Evolutionary conservation across 1,140 invertebrate genomes (phyloP), one percentile per base, ranked within the genome.

Genomic region (Nylanderia fulva): DNA sequence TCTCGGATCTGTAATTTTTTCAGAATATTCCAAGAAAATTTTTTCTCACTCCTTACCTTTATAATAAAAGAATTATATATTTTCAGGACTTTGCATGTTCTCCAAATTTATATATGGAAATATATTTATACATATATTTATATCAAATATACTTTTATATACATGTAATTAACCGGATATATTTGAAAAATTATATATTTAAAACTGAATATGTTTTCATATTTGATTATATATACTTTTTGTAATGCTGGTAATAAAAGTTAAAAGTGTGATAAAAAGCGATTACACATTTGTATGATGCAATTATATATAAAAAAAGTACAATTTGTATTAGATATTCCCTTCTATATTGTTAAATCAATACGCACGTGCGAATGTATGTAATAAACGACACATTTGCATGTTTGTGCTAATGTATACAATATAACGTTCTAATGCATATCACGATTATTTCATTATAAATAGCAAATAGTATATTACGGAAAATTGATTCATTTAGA

Each of bases 361-460:
- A 75, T 75, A 75, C 21, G 3, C 36, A 61, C n/a, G 39, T 27
- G 15, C 54, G 45, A 58, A 27, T 42, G 6, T n/a, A 61, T 36
- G 18, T 63, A 76, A 75, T 76, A 76, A 15, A 76, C 18, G 36
- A 45, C 18, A 63, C 18, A 63, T 45, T 76, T 61, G 56, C 72
- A 18, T 75, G 56, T 61, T 42, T 61, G 24, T 76, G 18, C 72
- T 45, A 61, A 75, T 42, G 18, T 42, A 29, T 21, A 42, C 18
- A 39, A 39, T 63, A 63, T 15, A n/a, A 21, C 52, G 5, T 21
- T 76, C 24, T 63, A 76, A 63, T 29, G 36, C 8, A 36, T 75
- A 75, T 3, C 56, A 61, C 24, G 39, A 63, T 76, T 76, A 61
- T 27, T 36, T 54, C 69, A 76, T 42, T 13, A 45, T n/a, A 75